phyloP scores from a whole-genome alignment of 1,140 invertebrate genomes.

The Helicoverpa zea region DNA sequence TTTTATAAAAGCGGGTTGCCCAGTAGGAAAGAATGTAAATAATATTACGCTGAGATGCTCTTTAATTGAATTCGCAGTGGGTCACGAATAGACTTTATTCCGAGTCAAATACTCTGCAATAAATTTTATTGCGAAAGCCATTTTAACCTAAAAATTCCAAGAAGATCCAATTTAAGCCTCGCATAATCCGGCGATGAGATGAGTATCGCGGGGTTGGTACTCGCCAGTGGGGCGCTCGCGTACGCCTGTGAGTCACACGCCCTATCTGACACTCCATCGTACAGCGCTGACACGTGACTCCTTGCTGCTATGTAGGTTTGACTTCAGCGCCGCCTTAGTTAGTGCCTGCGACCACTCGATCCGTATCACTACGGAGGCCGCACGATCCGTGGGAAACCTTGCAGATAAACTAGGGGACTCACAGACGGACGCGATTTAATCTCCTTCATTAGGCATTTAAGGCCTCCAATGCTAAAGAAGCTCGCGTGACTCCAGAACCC shows the following conservation, averaged over 20 bases:
- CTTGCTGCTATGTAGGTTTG: slow-evolving; percentile 58
- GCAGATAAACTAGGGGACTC: slow-evolving; percentile 65
- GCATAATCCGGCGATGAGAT: slow-evolving; percentile 77
- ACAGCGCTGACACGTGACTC: slow-evolving; percentile 54
- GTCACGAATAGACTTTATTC: slow-evolving; percentile 68
- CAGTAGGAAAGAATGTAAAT: slow-evolving; percentile 61
- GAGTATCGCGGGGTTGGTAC: slow-evolving; percentile 65
- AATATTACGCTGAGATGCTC: slow-evolving; percentile 62
- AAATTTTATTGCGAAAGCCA: slow-evolving; percentile 77
- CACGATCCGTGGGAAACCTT: slow-evolving; percentile 70
- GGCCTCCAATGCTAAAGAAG: slow-evolving; percentile 50
- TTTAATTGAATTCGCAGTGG: slow-evolving; percentile 68
- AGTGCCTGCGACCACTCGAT: slow-evolving; percentile 60
- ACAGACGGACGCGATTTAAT: slow-evolving; percentile 71
- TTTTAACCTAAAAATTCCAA: slow-evolving; percentile 81
- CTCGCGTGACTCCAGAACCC: slow-evolving; percentile 51
- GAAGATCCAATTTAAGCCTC: slow-evolving; percentile 81
- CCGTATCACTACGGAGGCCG: slow-evolving; percentile 61
- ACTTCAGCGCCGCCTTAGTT: slow-evolving; percentile 58
- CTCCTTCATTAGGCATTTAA: slow-evolving; percentile 73
- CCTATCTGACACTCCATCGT: slow-evolving; percentile 47
- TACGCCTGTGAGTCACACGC: slow-evolving; percentile 28
- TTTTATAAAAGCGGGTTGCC: slow-evolving; percentile 51
- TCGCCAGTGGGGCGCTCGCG: slow-evolving; percentile 5
- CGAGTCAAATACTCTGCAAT: slow-evolving; percentile 76